Evolutionary conservation across 1,140 invertebrate species (phyloP).

Genomic region (Lasaia peninsularis): DNA sequence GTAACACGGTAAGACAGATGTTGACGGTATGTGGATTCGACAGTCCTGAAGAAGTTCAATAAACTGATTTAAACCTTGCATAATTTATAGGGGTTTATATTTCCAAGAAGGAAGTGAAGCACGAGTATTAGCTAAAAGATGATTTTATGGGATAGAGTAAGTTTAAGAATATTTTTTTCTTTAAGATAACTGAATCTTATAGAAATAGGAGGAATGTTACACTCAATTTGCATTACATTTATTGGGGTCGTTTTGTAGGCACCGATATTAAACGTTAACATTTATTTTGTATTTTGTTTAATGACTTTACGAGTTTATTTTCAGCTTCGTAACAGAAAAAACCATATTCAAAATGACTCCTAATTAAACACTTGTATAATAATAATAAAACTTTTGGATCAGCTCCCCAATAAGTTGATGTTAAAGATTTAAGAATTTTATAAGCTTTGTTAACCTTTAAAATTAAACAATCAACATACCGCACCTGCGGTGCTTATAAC

Average conservation of each 20-base stretch:
- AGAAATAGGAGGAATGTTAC: conserved; percentile 17
- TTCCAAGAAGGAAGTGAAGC: not conserved
- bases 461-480: conserved; percentile 9
- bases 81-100: not conserved
- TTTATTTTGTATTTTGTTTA: not conserved
- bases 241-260: conserved; percentile 19
- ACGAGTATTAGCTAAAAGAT: too few relatives aligned
- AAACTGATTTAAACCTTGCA: too few relatives aligned
- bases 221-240: conserved; percentile 23
- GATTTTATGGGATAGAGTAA: too few relatives aligned
- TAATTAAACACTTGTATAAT: conserved; percentile 24
- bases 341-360: conserved; percentile 31
- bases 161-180: too few relatives aligned
- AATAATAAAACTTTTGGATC: conserved; percentile 28
- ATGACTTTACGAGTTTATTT: not conserved
- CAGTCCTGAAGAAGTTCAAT: too few relatives aligned
- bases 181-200: conserved; percentile 19
- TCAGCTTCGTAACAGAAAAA: conserved; percentile 22
- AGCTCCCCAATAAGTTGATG: conserved; percentile 16
- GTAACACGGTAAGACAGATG: too few relatives aligned
- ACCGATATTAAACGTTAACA: not conserved
- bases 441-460: conserved; percentile 18
- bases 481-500: too few relatives aligned
- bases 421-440: conserved; percentile 26
- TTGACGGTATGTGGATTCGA: too few relatives aligned